These are phyloP conservation scores for Drepana falcataria DNA, from an alignment of 2,888 invertebrate species.

Conservation along the genomic window DNA sequence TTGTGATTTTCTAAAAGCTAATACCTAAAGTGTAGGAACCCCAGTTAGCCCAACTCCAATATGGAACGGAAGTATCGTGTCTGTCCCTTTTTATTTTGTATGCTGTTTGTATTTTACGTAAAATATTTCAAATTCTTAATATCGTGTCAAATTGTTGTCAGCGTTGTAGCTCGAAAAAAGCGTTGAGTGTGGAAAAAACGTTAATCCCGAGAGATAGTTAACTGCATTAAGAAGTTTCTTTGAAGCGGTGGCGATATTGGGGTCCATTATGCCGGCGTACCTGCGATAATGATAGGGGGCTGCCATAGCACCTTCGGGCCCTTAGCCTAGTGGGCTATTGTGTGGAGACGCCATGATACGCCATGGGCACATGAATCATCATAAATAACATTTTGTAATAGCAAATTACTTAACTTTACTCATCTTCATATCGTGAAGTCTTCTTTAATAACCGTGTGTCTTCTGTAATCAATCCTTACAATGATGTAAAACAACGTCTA, in stretches of 20 bases:
- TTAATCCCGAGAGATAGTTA: constrained; percentile 29
- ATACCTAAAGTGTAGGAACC: too few relatives aligned
- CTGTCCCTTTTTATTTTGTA: too few relatives aligned
- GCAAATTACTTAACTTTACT: not conserved
- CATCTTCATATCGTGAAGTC: too few relatives aligned
- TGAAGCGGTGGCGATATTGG: constrained; percentile 39
- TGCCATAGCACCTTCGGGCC: constrained; percentile 52
- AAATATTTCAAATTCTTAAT: too few relatives aligned
- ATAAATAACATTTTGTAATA: not conserved
- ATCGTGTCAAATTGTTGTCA: not conserved
- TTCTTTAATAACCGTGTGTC: too few relatives aligned
- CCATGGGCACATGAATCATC: not conserved
- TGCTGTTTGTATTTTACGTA: too few relatives aligned
- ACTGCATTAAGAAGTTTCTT: constrained; percentile 47
- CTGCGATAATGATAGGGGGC: constrained; percentile 68
- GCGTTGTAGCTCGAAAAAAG: constrained; percentile 3
- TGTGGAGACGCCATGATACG: not conserved
- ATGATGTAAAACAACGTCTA: too few relatives aligned
- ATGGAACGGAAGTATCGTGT: not conserved
- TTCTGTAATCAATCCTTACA: too few relatives aligned
- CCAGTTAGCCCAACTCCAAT: not conserved
- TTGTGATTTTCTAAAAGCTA: too few relatives aligned
- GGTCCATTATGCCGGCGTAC: constrained; percentile 40
- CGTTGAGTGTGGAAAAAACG: constrained; percentile 20
- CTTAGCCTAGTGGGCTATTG: constrained; percentile 15